Percentiles rank a stretch among this genome's conserved stretches.
phyloP scores from a whole-genome alignment of 2,113 vertebrate genomes.

The Hiodon tergisus region DNA sequence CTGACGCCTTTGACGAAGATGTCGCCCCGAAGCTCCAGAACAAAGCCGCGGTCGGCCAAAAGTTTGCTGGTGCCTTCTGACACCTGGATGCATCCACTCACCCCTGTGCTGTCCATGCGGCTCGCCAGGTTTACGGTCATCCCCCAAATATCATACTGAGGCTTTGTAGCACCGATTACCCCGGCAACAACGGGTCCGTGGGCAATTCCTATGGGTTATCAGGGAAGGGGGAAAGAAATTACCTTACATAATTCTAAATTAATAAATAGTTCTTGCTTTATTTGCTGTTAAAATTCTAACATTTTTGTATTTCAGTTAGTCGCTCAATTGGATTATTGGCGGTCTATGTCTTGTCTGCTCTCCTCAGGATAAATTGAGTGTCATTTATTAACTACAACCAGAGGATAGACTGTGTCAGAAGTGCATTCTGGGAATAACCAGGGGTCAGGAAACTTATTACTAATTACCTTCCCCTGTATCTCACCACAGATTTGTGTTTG shows the following conservation, averaged over 20 bases:
- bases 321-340: too few species aligned
- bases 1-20: slow-evolving; percentile 96
- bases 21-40: slow-evolving; percentile 88
- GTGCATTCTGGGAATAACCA: too few species aligned
- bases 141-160: slow-evolving; percentile 91
- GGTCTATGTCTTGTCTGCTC: too few species aligned
- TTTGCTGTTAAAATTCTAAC: too few species aligned
- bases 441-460: too few species aligned
- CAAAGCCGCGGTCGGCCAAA: slow-evolving; percentile 84
- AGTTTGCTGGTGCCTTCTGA: slow-evolving; percentile 84
- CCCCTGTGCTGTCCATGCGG: slow-evolving; percentile 91
- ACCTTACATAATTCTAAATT: not conserved
- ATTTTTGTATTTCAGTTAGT: too few species aligned
- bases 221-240: not conserved
- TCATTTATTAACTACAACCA: too few species aligned
- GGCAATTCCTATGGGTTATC: slow-evolving; percentile 72
- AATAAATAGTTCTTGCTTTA: not conserved
- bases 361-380: too few species aligned
- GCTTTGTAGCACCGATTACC: slow-evolving; percentile 84
- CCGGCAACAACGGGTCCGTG: slow-evolving; percentile 86
- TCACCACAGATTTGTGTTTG: too few species aligned
- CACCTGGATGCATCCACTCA: slow-evolving; percentile 85
- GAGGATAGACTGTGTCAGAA: too few species aligned
- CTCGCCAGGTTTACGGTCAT: slow-evolving; percentile 88
- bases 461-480: too few species aligned